These are phyloP conservation scores for Drosophila phalerata DNA, from an alignment of 2,888 invertebrate genomes.

Conservation along the genomic window DNA sequence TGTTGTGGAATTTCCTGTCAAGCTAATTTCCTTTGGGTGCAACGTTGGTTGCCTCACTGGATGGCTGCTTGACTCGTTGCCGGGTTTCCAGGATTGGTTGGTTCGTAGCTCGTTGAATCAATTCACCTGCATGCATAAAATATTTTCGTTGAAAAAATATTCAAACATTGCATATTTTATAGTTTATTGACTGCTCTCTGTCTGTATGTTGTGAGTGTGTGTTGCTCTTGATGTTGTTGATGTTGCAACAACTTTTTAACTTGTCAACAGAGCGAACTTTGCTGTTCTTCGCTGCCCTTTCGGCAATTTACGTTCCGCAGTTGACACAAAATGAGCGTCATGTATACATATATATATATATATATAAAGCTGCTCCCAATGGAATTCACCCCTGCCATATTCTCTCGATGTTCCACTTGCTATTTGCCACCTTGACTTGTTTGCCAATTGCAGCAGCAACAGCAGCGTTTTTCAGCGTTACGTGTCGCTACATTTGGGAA, in stretches of 20 bases:
- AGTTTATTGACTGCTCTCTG: constrained; percentile 72
- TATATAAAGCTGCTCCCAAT: constrained; percentile 54
- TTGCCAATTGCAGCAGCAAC: constrained; percentile 65
- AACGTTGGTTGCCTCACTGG: constrained; percentile 48
- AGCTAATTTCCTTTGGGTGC: constrained; percentile 83
- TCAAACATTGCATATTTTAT: constrained; percentile 79
- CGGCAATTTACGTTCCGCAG: constrained; percentile 63
- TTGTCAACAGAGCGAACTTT: constrained; percentile 37
- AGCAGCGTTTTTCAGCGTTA: constrained; percentile 51
- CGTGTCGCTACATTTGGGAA: constrained; percentile 76
- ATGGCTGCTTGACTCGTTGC: constrained; percentile 42
- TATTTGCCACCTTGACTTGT: constrained; percentile 76
- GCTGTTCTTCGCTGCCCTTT: constrained; percentile 53
- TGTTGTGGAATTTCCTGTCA: constrained; percentile 82
- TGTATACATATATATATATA: constrained; percentile 2
- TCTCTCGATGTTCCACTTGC: constrained; percentile 45
- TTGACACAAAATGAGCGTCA: constrained; percentile 75
- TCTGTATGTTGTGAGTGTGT: constrained; percentile 11
- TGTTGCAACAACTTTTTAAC: constrained; percentile 33
- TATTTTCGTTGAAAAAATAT: constrained; percentile 64
- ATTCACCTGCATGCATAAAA: constrained; percentile 80
- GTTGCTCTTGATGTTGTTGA: constrained; percentile 14
- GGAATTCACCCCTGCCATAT: constrained; percentile 12
- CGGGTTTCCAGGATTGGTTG: constrained; percentile 29
- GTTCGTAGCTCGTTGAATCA: constrained; percentile 75